phyloP scores from a whole-genome alignment of 2,888 invertebrate species.

The Morinoia aosen region DNA sequence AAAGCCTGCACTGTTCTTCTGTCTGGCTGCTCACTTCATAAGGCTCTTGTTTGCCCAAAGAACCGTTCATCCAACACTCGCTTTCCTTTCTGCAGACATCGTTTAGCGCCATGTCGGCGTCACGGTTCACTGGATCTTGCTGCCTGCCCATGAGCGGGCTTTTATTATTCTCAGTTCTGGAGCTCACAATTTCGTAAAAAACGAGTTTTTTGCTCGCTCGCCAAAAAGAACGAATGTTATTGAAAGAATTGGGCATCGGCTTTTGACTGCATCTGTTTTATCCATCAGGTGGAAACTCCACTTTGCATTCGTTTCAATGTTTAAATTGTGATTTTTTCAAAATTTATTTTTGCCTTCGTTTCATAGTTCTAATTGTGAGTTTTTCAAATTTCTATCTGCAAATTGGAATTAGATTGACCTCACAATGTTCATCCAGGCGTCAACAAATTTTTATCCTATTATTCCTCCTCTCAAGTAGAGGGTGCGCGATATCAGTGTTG shows the following conservation, averaged over 20 bases:
- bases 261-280: background rate
- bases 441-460: background rate
- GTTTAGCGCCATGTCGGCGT: background rate
- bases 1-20: background rate
- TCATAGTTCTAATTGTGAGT: background rate
- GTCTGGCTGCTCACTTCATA: background rate
- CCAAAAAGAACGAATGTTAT: background rate
- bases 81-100: background rate
- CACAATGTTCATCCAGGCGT: background rate
- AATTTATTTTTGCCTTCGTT: background rate
- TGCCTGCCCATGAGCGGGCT: background rate
- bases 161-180: background rate
- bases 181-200: background rate
- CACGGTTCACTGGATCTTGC: background rate
- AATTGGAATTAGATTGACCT: background rate
- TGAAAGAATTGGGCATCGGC: background rate
- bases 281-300: background rate
- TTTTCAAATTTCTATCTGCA: background rate
- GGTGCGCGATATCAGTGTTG: background rate
- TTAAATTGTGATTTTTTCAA: background rate
- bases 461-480: background rate
- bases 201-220: background rate
- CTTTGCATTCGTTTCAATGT: background rate
- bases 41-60: constrained; percentile 1
- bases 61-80: background rate